These are phyloP conservation scores for Drosophila santomea DNA, from an alignment of 1,140 invertebrate genomes.

Conservation along the genomic window DNA sequence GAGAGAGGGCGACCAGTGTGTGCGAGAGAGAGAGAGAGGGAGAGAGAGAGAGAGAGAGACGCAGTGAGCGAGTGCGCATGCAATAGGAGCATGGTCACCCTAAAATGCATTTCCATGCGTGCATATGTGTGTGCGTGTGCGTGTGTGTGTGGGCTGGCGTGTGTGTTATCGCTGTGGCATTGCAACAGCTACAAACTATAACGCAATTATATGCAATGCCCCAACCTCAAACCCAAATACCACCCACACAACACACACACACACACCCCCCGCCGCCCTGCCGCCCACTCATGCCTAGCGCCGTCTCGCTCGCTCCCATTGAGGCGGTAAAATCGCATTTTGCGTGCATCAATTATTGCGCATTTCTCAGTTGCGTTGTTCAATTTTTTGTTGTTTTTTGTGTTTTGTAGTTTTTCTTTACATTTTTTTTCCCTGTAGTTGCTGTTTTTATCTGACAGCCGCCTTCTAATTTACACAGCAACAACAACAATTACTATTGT, in stretches of 20 bases:
- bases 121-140: not conserved
- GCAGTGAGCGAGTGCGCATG: constrained; percentile 71
- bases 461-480: constrained; percentile 77
- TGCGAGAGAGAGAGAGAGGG: constrained; percentile 9
- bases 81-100: constrained; percentile 60
- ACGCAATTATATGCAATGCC: constrained; percentile 73
- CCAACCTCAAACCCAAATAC: constrained; percentile 18
- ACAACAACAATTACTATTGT: constrained; percentile 57
- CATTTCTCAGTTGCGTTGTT: constrained; percentile 78
- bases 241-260: not conserved
- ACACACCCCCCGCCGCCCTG: constrained; percentile 5
- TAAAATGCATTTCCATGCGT: constrained; percentile 41
- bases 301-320: constrained; percentile 40
- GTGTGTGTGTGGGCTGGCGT: constrained; percentile 33
- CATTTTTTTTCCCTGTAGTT: constrained; percentile 9
- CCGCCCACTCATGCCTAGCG: constrained; percentile 13
- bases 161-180: constrained; percentile 69
- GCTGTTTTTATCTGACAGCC: constrained; percentile 71
- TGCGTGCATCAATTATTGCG: constrained; percentile 82
- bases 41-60: constrained; percentile 14
- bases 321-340: constrained; percentile 64
- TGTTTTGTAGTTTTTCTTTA: constrained; percentile 7
- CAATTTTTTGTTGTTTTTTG: constrained; percentile 34
- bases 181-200: constrained; percentile 77
- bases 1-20: not conserved